A percentile compares a stretch with the other conserved stretches of the same genome.
Conservation (phyloP, 2,113 vertebrate genomes). For the Dasyurus viverrinus region DNA sequence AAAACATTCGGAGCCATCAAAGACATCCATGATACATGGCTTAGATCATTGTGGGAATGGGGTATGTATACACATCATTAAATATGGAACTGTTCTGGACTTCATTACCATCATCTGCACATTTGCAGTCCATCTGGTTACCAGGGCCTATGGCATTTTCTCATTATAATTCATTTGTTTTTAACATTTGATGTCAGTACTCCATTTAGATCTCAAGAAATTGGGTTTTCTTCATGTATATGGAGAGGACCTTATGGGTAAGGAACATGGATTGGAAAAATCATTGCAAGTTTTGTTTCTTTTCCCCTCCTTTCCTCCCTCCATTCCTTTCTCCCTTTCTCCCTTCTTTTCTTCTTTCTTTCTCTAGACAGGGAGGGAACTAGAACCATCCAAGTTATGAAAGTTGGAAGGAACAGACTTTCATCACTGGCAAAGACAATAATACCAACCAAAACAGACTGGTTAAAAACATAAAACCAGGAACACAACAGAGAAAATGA, state of each 20-base stretch:
- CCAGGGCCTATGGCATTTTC: neutral
- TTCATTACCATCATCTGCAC: neutral
- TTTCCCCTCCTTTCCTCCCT: neutral
- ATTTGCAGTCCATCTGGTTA: slow-evolving; percentile 9
- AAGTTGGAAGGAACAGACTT: neutral
- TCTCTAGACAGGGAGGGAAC: neutral
- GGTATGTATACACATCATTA: neutral
- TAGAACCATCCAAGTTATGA: neutral
- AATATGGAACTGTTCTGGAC: neutral
- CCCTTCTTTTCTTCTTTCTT: neutral
- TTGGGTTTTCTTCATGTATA: neutral
- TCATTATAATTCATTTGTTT: neutral
- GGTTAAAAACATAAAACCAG: neutral
- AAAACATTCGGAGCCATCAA: neutral
- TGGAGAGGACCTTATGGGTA: neutral
- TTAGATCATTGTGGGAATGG: neutral
- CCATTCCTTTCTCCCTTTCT: no score
- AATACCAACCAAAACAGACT: neutral
- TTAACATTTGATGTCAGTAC: neutral
- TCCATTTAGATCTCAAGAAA: neutral
- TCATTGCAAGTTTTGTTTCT: neutral
- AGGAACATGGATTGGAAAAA: neutral
- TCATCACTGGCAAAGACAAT: neutral
- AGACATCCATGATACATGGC: neutral
- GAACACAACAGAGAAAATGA: neutral